Base-by-base conservation (phyloP, 2,113 vertebrate genomes). In the Microtus montanus region DNA sequence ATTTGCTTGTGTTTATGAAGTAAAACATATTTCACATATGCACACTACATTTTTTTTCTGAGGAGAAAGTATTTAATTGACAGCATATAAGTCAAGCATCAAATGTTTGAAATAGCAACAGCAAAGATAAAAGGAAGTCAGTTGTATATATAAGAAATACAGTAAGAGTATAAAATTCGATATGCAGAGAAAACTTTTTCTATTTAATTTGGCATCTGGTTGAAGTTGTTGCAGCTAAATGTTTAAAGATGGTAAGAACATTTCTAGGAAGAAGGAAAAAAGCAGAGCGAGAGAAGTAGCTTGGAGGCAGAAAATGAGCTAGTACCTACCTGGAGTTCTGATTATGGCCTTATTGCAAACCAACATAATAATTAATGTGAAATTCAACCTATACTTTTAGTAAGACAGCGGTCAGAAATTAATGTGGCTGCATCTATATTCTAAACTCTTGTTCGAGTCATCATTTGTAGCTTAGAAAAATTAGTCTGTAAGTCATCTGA, bases 241-340 rank as follows among this genome's bases (percentile, higher is more conserved):
- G 52, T 93, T 95, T 94, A 85, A 94, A 96, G 80, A 91, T 94
- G 84, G 10, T 12, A 11, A 71, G 10, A 15, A 77, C 30, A 87
- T 87, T 92, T 95, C 54, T 93, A 93, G 52, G 68, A 15, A 41
- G 47, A n/a, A 63, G 90, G 47, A 71, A 68, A 84, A 17, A 33
- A 44, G 58, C 28, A n/a, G 26, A 87, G 0, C 35, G 66, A 86
- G 30, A 74, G 4, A 94, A 74, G 89, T 0, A 30, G 30, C 22
- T 38, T 84, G 35, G 24, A 87, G 30, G 19, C 35, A 83, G 12
- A 82, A 87, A 85, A 66, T 64, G 58, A 71, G 75, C 63, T 71
- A 33, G 1, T 30, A 26, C 75, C n/a, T 92, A 47, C 12, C 22
- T 84, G 22, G 8, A 5, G 2, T 78, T 82, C 83, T 38, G 75